phyloP scores from a whole-genome alignment of 1,140 invertebrate genomes.

The Lucilia sericata region DNA sequence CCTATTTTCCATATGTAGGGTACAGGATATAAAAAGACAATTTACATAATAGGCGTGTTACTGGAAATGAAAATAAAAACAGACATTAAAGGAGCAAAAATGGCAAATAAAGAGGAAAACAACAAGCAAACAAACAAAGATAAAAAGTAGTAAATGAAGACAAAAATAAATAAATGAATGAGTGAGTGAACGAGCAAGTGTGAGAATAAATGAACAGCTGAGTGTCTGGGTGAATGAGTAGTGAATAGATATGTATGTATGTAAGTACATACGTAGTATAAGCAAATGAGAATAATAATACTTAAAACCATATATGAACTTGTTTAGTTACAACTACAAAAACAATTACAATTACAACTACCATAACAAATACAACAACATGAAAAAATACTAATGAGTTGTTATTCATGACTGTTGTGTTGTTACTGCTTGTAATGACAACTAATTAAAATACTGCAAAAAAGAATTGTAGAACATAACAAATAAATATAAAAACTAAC shows the following conservation, averaged over 20 bases:
- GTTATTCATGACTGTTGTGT: conserved; percentile 16
- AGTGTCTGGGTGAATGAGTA: neutral
- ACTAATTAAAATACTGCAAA: neutral
- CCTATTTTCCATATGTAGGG: neutral
- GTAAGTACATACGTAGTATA: neutral
- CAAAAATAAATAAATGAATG: conserved; percentile 6
- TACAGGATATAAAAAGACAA: neutral
- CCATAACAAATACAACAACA: neutral
- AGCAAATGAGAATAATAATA: conserved; percentile 12
- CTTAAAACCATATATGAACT: neutral
- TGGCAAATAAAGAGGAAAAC: neutral
- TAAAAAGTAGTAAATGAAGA: neutral
- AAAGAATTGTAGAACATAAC: neutral
- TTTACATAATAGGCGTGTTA: conserved; percentile 11
- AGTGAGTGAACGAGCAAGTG: neutral
- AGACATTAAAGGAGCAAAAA: neutral
- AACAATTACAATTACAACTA: neutral
- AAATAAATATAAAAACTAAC: neutral
- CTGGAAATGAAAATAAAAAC: neutral
- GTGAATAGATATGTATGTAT: too few relatives aligned
- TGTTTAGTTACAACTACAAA: neutral
- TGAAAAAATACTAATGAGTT: neutral
- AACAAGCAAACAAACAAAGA: neutral
- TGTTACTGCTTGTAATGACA: conserved; percentile 11
- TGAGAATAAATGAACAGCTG: neutral